These are phyloP conservation scores for Mylabris phalerata DNA, from an alignment of 1,140 invertebrate genomes.

Conservation along the genomic window DNA sequence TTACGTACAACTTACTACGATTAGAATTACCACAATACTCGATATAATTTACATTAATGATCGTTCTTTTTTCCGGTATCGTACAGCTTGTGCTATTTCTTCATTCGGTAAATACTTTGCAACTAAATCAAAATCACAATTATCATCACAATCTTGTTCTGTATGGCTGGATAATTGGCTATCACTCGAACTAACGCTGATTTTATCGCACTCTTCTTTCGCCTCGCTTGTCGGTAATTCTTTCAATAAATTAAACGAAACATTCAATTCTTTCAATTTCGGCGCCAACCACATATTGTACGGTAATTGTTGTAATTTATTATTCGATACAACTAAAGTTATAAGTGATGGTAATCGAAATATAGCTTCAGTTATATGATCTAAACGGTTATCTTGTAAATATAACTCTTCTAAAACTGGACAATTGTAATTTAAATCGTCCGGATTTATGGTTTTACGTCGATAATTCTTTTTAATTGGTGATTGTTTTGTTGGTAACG, in stretches of 20 bases:
- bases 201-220: constrained; percentile 38
- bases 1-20: background rate
- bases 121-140: constrained; percentile 31
- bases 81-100: constrained; percentile 28
- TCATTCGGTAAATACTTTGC: constrained; percentile 26
- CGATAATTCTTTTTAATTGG: constrained; percentile 31
- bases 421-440: constrained; percentile 52
- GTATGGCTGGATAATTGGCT: constrained; percentile 39
- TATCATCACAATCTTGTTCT: constrained; percentile 33
- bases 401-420: constrained; percentile 84
- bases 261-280: constrained; percentile 82
- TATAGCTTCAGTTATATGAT: constrained; percentile 68
- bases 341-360: constrained; percentile 75
- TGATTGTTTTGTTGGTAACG: constrained; percentile 35
- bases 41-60: constrained; percentile 32
- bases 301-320: constrained; percentile 82
- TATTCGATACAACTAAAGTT: constrained; percentile 87
- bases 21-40: constrained; percentile 6
- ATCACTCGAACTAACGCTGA: constrained; percentile 41
- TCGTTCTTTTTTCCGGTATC: constrained; percentile 38
- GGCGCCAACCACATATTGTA: constrained; percentile 85
- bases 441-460: constrained; percentile 22
- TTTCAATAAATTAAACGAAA: constrained; percentile 81
- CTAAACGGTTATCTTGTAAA: constrained; percentile 80
- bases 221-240: constrained; percentile 59